Evolutionary conservation across 2,113 vertebrate genomes (phyloP).

Genomic region (Ceuthmochares aereus): DNA sequence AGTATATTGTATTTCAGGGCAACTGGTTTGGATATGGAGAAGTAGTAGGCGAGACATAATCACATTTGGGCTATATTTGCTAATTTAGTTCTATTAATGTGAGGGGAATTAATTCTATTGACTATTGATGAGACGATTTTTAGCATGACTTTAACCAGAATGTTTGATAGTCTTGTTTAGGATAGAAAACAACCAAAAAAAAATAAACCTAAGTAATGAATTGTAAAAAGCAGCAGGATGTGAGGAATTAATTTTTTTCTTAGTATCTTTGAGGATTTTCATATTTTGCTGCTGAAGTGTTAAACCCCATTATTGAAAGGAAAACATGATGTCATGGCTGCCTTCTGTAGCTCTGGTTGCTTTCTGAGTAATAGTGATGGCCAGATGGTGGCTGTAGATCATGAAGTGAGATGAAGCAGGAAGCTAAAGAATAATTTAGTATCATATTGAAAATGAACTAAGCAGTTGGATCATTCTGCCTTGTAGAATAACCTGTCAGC

Average conservation of each 20-base stretch:
- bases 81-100: background rate
- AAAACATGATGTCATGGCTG: background rate
- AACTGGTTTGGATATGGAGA: background rate
- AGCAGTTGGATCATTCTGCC: background rate
- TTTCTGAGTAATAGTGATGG: background rate
- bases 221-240: background rate
- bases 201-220: background rate
- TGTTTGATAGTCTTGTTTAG: background rate
- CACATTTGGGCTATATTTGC: background rate
- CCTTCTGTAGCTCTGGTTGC: background rate
- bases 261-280: background rate
- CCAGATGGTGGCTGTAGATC: background rate
- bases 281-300: background rate
- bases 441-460: background rate
- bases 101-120: background rate
- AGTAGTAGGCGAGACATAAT: background rate
- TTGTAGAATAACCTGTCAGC: too few relatives aligned
- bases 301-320: background rate
- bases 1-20: background rate
- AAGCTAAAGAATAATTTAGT: background rate
- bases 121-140: background rate
- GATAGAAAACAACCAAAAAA: background rate
- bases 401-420: background rate
- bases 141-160: background rate
- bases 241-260: background rate